These are phyloP conservation scores for Ammodytes dubius DNA, from an alignment of 2,113 vertebrate species.

Conservation along the genomic window DNA sequence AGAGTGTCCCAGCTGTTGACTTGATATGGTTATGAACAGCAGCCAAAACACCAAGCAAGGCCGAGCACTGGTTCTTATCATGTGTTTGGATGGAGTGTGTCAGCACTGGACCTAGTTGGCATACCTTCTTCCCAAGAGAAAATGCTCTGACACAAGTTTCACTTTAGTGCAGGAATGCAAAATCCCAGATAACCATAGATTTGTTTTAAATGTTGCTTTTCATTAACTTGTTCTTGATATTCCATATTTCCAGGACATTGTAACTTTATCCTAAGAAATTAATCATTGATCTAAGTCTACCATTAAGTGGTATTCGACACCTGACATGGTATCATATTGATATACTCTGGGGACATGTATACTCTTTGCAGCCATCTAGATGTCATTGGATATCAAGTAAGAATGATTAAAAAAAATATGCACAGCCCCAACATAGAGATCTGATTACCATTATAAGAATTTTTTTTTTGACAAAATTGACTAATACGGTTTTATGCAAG, in stretches of 20 bases:
- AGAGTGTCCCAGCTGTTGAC: slow-evolving; percentile 80
- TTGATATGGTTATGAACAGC: slow-evolving; percentile 70
- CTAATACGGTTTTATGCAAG: background rate
- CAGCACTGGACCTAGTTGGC: slow-evolving; percentile 12
- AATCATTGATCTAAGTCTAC: slow-evolving; percentile 38
- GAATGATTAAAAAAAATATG: background rate
- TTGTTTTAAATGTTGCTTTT: background rate
- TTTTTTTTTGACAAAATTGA: background rate
- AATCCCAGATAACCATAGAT: background rate
- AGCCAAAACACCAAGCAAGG: slow-evolving; percentile 37
- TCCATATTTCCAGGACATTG: slow-evolving; percentile 39
- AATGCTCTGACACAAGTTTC: background rate
- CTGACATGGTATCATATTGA: slow-evolving; percentile 43
- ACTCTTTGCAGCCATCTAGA: background rate
- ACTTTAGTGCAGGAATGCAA: slow-evolving; percentile 13
- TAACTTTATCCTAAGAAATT: slow-evolving; percentile 53
- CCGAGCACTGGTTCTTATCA: slow-evolving; percentile 52
- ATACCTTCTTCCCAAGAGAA: slow-evolving; percentile 19
- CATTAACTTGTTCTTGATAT: background rate
- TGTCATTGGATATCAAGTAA: slow-evolving; percentile 17
- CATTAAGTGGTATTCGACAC: slow-evolving; percentile 56
- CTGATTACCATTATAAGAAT: background rate
- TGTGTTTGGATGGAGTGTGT: slow-evolving; percentile 47
- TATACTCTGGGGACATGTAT: slow-evolving; percentile 33
- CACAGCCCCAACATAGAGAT: background rate